A percentile compares a stretch with the other conserved stretches of the same genome.
Conservation (phyloP, 2,113 vertebrate species). For the Chlorodrepanis virens region DNA sequence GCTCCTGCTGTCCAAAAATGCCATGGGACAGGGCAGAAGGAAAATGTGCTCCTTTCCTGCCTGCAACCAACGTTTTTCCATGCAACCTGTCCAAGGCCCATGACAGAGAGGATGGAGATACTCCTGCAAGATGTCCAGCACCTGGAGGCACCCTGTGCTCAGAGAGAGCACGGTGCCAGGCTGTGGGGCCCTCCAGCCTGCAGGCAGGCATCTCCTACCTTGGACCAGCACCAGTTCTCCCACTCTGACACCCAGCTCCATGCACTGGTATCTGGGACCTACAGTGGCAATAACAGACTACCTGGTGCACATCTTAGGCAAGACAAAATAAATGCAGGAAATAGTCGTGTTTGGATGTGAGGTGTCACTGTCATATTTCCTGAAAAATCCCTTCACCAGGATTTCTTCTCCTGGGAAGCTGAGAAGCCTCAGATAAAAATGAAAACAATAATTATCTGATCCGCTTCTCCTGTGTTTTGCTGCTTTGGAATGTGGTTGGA, state of each 20-base stretch:
- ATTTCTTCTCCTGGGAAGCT: too few species aligned
- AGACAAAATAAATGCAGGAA: not conserved
- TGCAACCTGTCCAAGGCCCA: rapidly evolving
- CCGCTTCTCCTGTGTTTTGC: too few species aligned
- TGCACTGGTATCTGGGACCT: not conserved
- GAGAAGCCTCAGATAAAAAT: too few species aligned
- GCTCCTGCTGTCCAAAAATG: not conserved
- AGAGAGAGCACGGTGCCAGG: rapidly evolving
- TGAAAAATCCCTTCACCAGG: too few species aligned
- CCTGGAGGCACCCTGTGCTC: not conserved
- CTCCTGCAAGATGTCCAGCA: not conserved
- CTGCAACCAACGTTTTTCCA: not conserved
- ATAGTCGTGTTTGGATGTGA: not conserved
- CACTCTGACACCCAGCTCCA: not conserved
- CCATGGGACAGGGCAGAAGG: rapidly evolving
- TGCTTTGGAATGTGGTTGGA: too few species aligned
- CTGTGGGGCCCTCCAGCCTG: not conserved
- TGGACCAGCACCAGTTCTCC: not conserved
- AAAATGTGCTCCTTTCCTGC: not conserved
- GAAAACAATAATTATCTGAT: too few species aligned
- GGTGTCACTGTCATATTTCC: too few species aligned
- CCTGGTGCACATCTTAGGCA: not conserved
- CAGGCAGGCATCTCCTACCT: not conserved
- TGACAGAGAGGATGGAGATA: not conserved
- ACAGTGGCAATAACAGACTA: not conserved